A percentile compares a stretch with the other conserved stretches of the same genome.
Evolutionary conservation across 2,888 invertebrate species (phyloP).

Genomic region (Rhagium mordax): DNA sequence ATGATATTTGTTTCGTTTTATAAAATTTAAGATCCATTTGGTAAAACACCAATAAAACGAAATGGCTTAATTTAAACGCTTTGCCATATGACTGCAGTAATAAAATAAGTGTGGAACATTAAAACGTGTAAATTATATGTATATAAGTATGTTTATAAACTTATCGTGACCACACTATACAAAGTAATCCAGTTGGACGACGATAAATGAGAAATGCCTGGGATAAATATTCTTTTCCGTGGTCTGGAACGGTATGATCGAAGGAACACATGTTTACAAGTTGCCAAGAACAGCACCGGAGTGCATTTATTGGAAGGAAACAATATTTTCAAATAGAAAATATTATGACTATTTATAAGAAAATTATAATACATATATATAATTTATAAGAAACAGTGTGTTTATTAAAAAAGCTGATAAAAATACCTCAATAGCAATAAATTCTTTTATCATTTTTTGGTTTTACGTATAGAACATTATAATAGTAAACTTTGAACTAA

Average conservation of each 20-base stretch:
- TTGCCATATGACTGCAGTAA: neutral
- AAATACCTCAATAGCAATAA: no score
- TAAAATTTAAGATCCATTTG: neutral
- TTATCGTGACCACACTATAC: constrained; percentile 29
- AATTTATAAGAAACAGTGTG: no score
- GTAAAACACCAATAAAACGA: neutral
- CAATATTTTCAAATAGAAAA: neutral
- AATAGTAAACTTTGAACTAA: no score
- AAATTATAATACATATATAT: no score
- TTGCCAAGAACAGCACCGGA: constrained; percentile 27
- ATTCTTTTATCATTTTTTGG: no score
- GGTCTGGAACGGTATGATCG: constrained; percentile 20
- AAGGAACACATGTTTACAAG: constrained; percentile 34
- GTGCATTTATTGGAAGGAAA: neutral
- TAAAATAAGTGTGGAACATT: neutral
- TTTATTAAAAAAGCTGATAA: no score
- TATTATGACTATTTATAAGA: no score
- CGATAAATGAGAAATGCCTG: constrained; percentile 28
- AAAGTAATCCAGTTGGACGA: constrained; percentile 37
- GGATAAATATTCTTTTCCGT: constrained; percentile 33
- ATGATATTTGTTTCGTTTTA: neutral
- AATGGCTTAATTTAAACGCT: neutral
- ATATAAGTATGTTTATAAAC: constrained; percentile 34
- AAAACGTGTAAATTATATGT: constrained; percentile 23
- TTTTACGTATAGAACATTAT: no score